phyloP scores from a whole-genome alignment of 2,113 vertebrate genomes.

The Machaerirhynchus nigripectus region DNA sequence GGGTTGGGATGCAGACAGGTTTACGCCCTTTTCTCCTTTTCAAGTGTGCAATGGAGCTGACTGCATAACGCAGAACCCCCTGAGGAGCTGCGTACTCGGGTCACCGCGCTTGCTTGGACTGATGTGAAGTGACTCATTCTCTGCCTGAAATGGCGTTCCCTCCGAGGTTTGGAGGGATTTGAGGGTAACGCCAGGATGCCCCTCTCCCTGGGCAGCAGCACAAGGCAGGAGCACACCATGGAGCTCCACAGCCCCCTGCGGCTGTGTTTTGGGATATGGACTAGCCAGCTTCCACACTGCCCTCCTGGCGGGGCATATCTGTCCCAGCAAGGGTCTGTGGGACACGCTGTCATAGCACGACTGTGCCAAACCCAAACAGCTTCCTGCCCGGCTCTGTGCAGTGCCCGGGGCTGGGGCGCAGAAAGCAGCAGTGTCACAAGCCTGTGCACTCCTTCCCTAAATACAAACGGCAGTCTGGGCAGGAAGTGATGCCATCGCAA shows the following conservation, averaged over 20 bases:
- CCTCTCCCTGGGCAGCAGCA: background rate
- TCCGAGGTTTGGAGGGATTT: background rate
- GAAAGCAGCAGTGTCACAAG: background rate
- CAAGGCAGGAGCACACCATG: background rate
- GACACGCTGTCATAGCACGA: background rate
- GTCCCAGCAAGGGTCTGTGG: background rate
- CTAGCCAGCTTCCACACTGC: background rate
- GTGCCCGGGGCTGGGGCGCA: background rate
- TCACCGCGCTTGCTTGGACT: background rate
- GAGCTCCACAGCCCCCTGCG: rapidly evolving
- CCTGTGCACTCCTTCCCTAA: background rate
- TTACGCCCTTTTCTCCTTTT: background rate
- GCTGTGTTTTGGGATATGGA: background rate
- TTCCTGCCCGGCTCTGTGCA: rapidly evolving
- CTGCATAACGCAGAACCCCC: background rate
- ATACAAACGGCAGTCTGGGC: background rate
- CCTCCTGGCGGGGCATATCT: rapidly evolving
- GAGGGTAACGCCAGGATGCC: background rate
- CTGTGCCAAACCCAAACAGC: background rate
- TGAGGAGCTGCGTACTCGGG: background rate
- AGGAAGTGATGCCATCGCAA: background rate
- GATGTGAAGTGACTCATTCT: background rate
- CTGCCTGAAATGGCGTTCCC: background rate
- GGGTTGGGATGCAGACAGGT: background rate
- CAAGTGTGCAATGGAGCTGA: background rate